Base-by-base conservation (phyloP, 2,797 vertebrate species). In the Pampus argenteus region DNA sequence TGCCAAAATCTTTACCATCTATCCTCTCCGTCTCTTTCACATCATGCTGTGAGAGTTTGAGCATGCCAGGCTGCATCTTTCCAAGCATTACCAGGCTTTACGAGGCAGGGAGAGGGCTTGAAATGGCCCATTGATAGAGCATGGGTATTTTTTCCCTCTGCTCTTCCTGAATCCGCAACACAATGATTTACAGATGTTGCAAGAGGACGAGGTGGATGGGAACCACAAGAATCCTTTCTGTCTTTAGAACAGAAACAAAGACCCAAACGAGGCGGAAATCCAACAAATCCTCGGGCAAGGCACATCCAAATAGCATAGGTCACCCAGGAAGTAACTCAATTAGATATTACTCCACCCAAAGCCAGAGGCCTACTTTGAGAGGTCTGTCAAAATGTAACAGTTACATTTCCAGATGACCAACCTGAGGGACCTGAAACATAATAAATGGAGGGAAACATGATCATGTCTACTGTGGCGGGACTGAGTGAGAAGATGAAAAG, bases 141-240 rank as follows among this genome's bases (percentile, higher is more conserved):
- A 59, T 5, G 61, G 83, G 67, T 86, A 84, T 87, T 62, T 82
- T 84, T 86, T 79, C 71, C 79, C 71, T 75, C 63, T 74, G 69
- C 85, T 89, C 86, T 86, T 80, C 81, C 76, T 74, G 51, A 82
- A 80, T 82, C 87, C 45, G 1, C 56, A 63, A 66, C 51, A 44
- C 68, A 88, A 92, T 86, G 80, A 86, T 81, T 92, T 79, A 82
- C 93, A 94, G 90, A 92, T 93, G 91, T 90, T 79, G 79, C 44
- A 15, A 82, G 75, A 80, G 64, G 74, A 70, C 81, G 82, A 87
- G 40, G 45, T 73, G 66, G 65, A 86, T 13, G 44, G 36, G 49
- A 88, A 84, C 79, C 76, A 74, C 61, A 77, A 66, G 71, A 73
- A 76, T 79, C 63, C 23, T 63, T 62, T 78, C 52, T 66, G 45